Percentiles rank a stretch among this genome's conserved stretches.
phyloP scores from a whole-genome alignment of 2,113 vertebrate species.

The Thamnaconus septentrionalis region DNA sequence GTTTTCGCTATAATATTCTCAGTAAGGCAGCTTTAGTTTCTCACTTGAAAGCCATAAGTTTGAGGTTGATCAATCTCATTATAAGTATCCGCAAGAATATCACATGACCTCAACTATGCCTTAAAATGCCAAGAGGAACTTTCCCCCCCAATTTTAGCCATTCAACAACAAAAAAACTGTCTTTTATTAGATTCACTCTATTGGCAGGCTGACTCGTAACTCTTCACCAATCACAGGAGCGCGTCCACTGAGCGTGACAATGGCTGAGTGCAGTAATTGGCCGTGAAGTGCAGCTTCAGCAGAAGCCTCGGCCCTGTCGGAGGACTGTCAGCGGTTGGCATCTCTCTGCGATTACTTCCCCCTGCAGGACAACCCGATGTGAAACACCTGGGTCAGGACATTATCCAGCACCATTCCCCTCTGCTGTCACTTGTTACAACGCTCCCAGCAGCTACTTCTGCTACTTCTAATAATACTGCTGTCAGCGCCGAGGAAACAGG shows the following conservation, averaged over 20 bases:
- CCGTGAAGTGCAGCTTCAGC: constrained; percentile 63
- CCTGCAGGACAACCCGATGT: constrained; percentile 34
- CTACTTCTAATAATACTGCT: constrained; percentile 48
- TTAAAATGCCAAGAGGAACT: no score
- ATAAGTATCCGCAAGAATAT: no score
- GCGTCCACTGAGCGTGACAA: constrained; percentile 41
- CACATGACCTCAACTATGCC: no score
- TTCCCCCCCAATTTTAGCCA: no score
- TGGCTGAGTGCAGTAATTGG: constrained; percentile 63
- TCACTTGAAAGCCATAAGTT: no score
- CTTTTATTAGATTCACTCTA: neutral
- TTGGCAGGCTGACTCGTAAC: neutral
- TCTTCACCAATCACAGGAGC: constrained; percentile 1
- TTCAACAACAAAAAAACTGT: no score
- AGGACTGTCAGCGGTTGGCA: constrained; percentile 50
- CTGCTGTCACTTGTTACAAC: constrained; percentile 46
- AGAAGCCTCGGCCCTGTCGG: constrained; percentile 46
- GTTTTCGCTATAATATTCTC: no score
- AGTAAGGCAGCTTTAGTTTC: no score
- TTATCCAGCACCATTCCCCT: constrained; percentile 15
- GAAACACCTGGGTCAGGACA: constrained; percentile 46
- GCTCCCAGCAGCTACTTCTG: constrained; percentile 24
- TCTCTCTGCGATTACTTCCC: constrained; percentile 40
- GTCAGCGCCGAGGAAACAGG: constrained; percentile 38
- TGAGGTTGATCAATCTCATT: no score